Base-by-base conservation (phyloP, 2,888 invertebrate genomes). In the Cotesia congregata region DNA sequence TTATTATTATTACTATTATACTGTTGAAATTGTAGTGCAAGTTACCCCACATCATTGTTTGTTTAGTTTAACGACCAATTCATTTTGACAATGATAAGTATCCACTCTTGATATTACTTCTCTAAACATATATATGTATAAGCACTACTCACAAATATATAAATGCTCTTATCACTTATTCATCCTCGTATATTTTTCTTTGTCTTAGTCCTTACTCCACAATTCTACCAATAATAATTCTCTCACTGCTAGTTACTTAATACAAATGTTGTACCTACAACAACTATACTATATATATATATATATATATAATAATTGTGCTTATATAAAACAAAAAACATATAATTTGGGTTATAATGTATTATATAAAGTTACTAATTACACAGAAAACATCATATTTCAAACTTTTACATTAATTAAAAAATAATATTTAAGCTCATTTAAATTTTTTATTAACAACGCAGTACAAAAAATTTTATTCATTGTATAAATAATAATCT, bases 11-110 rank as follows among this genome's bases (percentile, higher is more conserved):
- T 62, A 15, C 17, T 15, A 62, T 17, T 7, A 15, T 62, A 62
- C n/a, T 5, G 6, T 15, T 20, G 62, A 20, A 17, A 20, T 62
- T 17, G 17, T 62, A 20, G 62, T 62, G 62, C 62, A 62, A 17
- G 17, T 50, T 50, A 12, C 38, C 30, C 12, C 30, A 38, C 30
- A 12, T 30, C 65, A 65, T 38, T 30, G 65, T 65, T 65, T 65
- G 65, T 65, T 65, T 65, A 12, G 30, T 30, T 65, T 65, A 30
- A 65, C 12, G 30, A 38, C 65, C 38, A 30, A 65, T 30, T 38
- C 65, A 65, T 38, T 50, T 50, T 12, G 50, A 50, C 50, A 12
- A 12, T 50, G 50, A 50, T 50, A 50, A 50, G 50, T 50, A 50
- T 50, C 50, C 50, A 50, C 50, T 50, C 50, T 50, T 50, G 50